These are phyloP conservation scores for Patella caerulea DNA, from an alignment of 2,888 invertebrate genomes.

Conservation along the genomic window DNA sequence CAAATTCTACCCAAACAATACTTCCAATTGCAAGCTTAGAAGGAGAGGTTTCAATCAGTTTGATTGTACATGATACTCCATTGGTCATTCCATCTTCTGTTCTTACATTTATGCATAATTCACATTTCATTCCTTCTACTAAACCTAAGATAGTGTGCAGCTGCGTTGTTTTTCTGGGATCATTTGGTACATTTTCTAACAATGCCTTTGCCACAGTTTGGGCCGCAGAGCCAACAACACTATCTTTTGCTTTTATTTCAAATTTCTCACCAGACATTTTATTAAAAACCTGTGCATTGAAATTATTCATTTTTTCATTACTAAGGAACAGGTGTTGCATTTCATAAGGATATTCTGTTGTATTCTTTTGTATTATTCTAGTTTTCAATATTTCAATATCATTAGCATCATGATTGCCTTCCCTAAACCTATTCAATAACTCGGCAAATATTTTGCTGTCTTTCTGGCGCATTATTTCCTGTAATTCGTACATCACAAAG, in stretches of 20 bases:
- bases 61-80: slow-evolving; percentile 38
- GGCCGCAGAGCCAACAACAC: slow-evolving; percentile 23
- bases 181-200: slow-evolving; percentile 17
- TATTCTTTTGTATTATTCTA: slow-evolving; percentile 11
- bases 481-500: slow-evolving; percentile 39
- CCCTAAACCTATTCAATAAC: slow-evolving; percentile 40
- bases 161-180: slow-evolving; percentile 25
- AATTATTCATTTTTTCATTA: slow-evolving; percentile 31
- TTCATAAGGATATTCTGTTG: slow-evolving; percentile 25
- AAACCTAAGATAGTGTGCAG: slow-evolving; percentile 23
- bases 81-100: slow-evolving; percentile 42
- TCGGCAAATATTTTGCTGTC: slow-evolving; percentile 41
- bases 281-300: slow-evolving; percentile 22
- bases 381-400: slow-evolving; percentile 35
- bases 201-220: slow-evolving; percentile 22
- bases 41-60: slow-evolving; percentile 19
- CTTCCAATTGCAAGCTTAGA: slow-evolving; percentile 15
- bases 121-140: slow-evolving; percentile 31
- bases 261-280: slow-evolving; percentile 15
- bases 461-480: slow-evolving; percentile 40
- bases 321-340: slow-evolving; percentile 36
- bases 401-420: slow-evolving; percentile 29
- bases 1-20: slow-evolving; percentile 30
- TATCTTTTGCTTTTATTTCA: slow-evolving; percentile 33
- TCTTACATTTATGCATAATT: slow-evolving; percentile 35